Percentiles rank a stretch among this genome's conserved stretches.
These are phyloP conservation scores for Hylomyscus alleni DNA, from an alignment of 2,797 vertebrate species.

Conservation along the genomic window DNA sequence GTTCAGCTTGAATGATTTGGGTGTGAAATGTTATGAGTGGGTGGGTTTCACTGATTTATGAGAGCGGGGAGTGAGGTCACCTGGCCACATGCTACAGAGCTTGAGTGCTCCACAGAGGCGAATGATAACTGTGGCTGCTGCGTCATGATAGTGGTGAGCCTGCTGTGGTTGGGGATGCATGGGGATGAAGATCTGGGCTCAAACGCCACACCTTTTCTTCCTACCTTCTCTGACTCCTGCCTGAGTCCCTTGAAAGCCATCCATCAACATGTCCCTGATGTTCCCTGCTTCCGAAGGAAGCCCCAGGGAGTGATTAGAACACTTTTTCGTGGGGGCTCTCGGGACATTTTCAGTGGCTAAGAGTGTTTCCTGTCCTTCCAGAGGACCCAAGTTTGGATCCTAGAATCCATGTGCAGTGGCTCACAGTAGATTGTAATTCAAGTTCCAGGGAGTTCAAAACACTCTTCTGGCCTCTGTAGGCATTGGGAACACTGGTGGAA, in stretches of 20 bases:
- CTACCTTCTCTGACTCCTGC: background rate
- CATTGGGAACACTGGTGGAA: background rate
- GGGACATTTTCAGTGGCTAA: background rate
- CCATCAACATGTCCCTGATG: background rate
- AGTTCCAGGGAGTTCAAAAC: background rate
- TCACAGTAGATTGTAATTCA: background rate
- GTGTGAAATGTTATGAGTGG: background rate
- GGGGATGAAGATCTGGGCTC: background rate
- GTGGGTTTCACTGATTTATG: background rate
- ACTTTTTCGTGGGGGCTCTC: background rate
- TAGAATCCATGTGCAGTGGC: background rate
- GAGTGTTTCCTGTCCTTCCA: background rate
- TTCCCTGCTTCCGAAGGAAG: background rate
- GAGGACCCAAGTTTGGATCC: background rate
- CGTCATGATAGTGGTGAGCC: background rate
- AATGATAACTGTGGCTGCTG: background rate
- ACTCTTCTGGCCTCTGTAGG: background rate
- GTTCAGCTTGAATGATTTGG: background rate
- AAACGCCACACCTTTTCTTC: background rate
- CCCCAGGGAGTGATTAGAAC: background rate
- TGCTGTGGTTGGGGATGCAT: background rate
- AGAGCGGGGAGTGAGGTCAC: background rate
- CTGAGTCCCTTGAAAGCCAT: background rate
- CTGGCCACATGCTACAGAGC: background rate
- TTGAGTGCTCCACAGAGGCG: background rate